These are phyloP conservation scores for Heliconius sara DNA, from an alignment of 2,888 invertebrate species.

Conservation along the genomic window DNA sequence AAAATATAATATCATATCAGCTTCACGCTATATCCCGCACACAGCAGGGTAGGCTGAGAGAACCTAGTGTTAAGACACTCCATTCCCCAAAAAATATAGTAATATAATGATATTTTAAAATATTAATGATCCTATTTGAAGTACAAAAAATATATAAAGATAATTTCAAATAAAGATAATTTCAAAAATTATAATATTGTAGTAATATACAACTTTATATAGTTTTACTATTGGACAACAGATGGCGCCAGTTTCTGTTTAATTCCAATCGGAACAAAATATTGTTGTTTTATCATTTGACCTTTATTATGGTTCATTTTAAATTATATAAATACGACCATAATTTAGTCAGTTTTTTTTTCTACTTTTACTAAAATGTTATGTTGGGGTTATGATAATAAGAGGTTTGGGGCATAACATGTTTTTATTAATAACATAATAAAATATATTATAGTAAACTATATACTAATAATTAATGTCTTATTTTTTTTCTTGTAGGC, in stretches of 20 bases:
- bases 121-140: not conserved
- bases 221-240: slow-evolving; percentile 43
- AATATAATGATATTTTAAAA: not conserved
- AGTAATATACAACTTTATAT: not conserved
- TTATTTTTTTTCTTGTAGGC: too few species aligned
- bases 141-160: not conserved
- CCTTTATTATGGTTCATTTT: not conserved
- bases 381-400: not conserved
- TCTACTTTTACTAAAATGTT: not conserved
- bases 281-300: slow-evolving; percentile 28
- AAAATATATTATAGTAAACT: too few species aligned
- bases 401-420: not conserved
- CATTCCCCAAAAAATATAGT: too few species aligned
- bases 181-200: not conserved
- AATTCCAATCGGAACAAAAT: not conserved
- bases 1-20: not conserved
- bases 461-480: too few species aligned
- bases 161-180: not conserved
- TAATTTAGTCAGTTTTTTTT: not conserved
- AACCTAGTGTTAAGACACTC: too few species aligned
- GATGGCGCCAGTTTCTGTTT: slow-evolving; percentile 51
- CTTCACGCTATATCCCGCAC: too few species aligned
- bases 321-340: not conserved
- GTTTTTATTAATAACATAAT: not conserved
- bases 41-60: too few species aligned